Evolutionary conservation across 2,888 invertebrate species (phyloP).

Genomic region (Nephrotoma appendiculata): DNA sequence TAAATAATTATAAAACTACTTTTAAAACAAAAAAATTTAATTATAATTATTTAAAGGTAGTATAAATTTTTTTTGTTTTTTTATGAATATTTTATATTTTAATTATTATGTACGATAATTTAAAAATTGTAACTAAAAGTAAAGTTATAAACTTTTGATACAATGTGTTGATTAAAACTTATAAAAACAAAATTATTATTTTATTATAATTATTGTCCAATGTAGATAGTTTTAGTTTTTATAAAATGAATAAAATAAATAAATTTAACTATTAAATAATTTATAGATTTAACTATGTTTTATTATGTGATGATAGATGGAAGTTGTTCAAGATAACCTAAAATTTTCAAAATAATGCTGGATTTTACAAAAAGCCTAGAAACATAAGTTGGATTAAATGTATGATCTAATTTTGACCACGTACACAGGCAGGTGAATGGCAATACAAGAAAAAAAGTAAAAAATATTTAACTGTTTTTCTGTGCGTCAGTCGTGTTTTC

Average conservation of each 20-base stretch:
- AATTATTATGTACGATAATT: background rate
- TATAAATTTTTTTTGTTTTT: background rate
- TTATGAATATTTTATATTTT: background rate
- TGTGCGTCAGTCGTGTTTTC: too few relatives aligned
- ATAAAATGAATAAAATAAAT: background rate
- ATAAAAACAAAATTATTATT: background rate
- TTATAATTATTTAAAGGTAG: background rate
- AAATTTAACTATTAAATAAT: background rate
- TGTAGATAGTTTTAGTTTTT: background rate
- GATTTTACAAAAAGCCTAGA: too few relatives aligned
- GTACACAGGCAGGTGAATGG: too few relatives aligned
- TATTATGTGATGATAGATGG: background rate
- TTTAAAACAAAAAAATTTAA: background rate
- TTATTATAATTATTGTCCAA: background rate
- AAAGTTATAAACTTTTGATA: background rate
- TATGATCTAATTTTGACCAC: too few relatives aligned
- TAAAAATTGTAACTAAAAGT: background rate
- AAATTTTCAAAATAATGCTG: too few relatives aligned
- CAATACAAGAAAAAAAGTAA: too few relatives aligned
- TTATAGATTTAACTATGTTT: background rate
- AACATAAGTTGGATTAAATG: too few relatives aligned
- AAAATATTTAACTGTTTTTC: too few relatives aligned
- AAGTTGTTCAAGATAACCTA: too few relatives aligned
- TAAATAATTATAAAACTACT: background rate
- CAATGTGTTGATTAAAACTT: background rate